Base-by-base conservation (phyloP, 2,888 invertebrate species). In the Callimorpha dominula region DNA sequence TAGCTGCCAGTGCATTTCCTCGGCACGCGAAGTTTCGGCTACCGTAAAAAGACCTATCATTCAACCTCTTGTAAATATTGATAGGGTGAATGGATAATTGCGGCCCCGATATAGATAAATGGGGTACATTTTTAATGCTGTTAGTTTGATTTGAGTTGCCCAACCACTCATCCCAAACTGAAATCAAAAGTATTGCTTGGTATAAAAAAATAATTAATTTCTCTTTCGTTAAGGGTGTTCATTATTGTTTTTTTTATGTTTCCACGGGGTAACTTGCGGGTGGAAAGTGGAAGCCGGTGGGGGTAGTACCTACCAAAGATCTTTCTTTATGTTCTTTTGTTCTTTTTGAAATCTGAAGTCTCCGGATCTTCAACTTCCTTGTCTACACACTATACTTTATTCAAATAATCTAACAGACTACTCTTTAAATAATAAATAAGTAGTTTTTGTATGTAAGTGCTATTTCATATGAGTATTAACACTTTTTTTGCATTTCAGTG, bases 1-100 rank as follows among this genome's bases (percentile, higher is more conserved):
- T 75, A 76, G 81, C 65, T 75, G 81, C 63, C 81, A 75, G 71
- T 87, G 86, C 89, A 88, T 84, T 89, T 84, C 80, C 86, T 77
- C 17, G 68, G 68, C 87, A 88, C 88, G 88, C 85, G 54, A 85
- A 15, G 64, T 75, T 78, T 49, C 17, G 71, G 70, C 60, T 76
- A 50, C 72, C 65, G 63, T 73, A 65, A 74, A 78, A 76, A 77
- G 74, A 74, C 14, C 69, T 72, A 80, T 78, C 68, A 75, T 74
- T 75, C 73, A 71, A 52, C 15, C 46, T 60, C 31, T 74, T 57
- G 46, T 70, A 71, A 73, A 81, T 70, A 68, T 79, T n/a, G 52
- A n/a, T 54, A 67, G 69, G 73, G 65, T 72, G 75, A 73, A 68
- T 43, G 54, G 57, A 70, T 67, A 62, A 74, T 74, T 63, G 70